Evolutionary conservation across 1,140 invertebrate genomes (phyloP).

Genomic region (Danaus melanippus): DNA sequence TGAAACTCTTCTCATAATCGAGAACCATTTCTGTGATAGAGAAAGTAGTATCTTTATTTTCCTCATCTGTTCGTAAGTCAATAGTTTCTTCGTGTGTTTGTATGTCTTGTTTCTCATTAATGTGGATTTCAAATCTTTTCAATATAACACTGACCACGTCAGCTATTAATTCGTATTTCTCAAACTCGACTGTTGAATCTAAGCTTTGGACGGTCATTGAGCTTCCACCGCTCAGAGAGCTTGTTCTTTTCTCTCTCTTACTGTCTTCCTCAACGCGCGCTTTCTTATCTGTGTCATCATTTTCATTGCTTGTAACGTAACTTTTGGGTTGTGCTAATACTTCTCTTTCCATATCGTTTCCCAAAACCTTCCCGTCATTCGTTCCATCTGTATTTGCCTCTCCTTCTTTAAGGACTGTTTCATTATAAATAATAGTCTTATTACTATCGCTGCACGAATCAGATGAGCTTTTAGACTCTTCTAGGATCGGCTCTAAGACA

Average conservation of each 20-base stretch:
- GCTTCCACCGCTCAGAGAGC: slow-evolving; percentile 31
- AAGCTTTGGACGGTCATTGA: slow-evolving; percentile 10
- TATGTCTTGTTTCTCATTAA: background rate
- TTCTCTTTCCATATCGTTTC: no score
- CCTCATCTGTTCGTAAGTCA: slow-evolving; percentile 6
- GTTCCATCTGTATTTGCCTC: slow-evolving; percentile 5
- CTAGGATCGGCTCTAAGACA: slow-evolving; percentile 53
- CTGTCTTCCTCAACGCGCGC: no score
- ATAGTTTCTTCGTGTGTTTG: background rate
- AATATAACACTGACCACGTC: slow-evolving; percentile 40
- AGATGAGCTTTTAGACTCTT: slow-evolving; percentile 58
- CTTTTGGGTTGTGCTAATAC: no score
- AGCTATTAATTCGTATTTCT: slow-evolving; percentile 51
- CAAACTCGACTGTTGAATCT: slow-evolving; percentile 56
- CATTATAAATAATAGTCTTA: slow-evolving; percentile 6
- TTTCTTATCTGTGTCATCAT: slow-evolving; percentile 2
- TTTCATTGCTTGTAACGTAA: background rate
- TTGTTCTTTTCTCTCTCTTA: slow-evolving; percentile 4
- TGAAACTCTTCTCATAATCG: slow-evolving; percentile 35
- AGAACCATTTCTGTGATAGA: slow-evolving; percentile 48
- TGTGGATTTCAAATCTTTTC: slow-evolving; percentile 22
- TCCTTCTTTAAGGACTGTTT: background rate
- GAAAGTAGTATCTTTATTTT: slow-evolving; percentile 24
- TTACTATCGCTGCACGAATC: slow-evolving; percentile 32
- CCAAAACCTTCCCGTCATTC: background rate